phyloP scores from a whole-genome alignment of 2,888 invertebrate species.

The Tetranychus piercei region DNA sequence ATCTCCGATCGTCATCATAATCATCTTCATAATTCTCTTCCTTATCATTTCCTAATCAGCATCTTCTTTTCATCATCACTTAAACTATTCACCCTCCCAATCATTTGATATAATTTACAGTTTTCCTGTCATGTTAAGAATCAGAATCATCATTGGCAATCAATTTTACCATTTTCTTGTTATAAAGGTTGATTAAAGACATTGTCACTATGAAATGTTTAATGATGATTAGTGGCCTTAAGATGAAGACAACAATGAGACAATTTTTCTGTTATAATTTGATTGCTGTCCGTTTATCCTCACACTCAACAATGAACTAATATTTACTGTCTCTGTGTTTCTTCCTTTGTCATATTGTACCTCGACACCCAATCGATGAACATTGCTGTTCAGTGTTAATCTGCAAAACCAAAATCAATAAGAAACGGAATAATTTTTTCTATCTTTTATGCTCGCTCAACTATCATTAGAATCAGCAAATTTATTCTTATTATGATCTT shows the following conservation, averaged over 20 bases:
- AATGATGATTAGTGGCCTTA: background rate
- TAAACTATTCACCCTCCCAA: background rate
- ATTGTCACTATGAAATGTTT: slow-evolving; percentile 12
- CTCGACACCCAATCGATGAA: too few relatives aligned
- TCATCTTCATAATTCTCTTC: background rate
- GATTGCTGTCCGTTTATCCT: too few relatives aligned
- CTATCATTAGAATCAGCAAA: background rate
- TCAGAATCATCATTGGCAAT: background rate
- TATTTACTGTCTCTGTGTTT: too few relatives aligned
- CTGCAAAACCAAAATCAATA: too few relatives aligned
- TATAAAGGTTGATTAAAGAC: background rate
- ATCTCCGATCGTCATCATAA: too few relatives aligned
- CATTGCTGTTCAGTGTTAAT: too few relatives aligned
- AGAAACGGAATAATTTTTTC: too few relatives aligned
- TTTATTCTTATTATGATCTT: background rate
- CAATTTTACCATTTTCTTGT: background rate
- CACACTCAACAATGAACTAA: too few relatives aligned
- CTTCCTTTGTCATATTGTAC: too few relatives aligned
- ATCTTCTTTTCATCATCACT: background rate
- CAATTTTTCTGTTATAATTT: background rate
- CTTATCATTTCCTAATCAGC: background rate
- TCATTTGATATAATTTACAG: background rate
- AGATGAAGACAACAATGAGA: background rate
- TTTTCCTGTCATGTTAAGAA: background rate
- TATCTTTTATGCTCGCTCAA: background rate